Evolutionary conservation across 1,140 invertebrate genomes (phyloP).

Genomic region (Ericerus pela): DNA sequence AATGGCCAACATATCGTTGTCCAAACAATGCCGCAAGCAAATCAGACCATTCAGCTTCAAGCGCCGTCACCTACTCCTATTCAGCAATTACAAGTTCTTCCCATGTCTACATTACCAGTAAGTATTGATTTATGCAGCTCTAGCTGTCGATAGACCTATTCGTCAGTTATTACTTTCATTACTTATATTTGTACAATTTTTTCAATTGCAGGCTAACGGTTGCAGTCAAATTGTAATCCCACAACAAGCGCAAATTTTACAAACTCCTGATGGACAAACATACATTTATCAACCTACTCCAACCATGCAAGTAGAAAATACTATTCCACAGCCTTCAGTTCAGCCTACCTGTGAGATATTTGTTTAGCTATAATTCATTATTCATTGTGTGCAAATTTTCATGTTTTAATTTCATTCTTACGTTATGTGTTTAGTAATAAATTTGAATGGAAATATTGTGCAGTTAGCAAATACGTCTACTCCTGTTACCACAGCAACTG

Average conservation of each 20-base stretch:
- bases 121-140: not conserved
- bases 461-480: conserved; percentile 37
- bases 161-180: not conserved
- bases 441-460: conserved; percentile 56
- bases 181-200: conserved; percentile 11
- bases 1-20: conserved; percentile 28
- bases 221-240: conserved; percentile 39
- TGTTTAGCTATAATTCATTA: too few relatives aligned
- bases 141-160: not conserved
- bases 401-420: not conserved
- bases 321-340: conserved; percentile 38
- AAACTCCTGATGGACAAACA: conserved; percentile 85
- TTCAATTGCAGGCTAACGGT: conserved; percentile 23
- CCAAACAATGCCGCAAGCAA: conserved; percentile 27
- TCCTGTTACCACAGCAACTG: conserved; percentile 32
- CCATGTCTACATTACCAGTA: conserved; percentile 41
- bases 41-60: conserved; percentile 45
- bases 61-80: conserved; percentile 32
- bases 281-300: conserved; percentile 69
- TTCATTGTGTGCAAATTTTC: too few relatives aligned
- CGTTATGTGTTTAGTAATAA: conserved; percentile 40
- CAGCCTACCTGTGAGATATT: conserved; percentile 38
- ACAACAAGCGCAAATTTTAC: conserved; percentile 61
- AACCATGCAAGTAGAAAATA: conserved; percentile 38
- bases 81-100: conserved; percentile 45